Percentiles rank a stretch among this genome's conserved stretches.
Evolutionary conservation across 2,888 invertebrate genomes (phyloP).

Genomic region (Ophion obscuratus): DNA sequence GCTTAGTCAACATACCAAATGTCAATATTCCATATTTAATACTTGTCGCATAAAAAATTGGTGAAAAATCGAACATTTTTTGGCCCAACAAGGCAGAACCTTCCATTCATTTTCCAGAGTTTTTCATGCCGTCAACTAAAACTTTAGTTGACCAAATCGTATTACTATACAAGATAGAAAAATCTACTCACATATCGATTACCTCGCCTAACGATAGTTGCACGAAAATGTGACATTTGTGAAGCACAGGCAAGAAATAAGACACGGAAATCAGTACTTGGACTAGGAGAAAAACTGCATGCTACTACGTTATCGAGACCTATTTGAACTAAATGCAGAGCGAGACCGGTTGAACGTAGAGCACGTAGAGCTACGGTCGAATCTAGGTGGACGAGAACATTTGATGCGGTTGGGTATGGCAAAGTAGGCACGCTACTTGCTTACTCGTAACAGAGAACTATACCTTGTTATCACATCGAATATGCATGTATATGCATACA

Average conservation of each 20-base stretch:
- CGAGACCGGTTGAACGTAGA: slow-evolving; percentile 41
- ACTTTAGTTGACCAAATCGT: background rate
- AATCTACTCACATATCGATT: too few species aligned
- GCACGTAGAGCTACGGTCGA: slow-evolving; percentile 33
- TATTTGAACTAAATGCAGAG: background rate
- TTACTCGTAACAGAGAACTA: slow-evolving; percentile 6
- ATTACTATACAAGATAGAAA: too few species aligned
- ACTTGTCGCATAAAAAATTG: too few species aligned
- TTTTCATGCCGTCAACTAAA: too few species aligned
- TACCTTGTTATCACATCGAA: background rate
- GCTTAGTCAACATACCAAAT: too few species aligned
- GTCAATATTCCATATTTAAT: too few species aligned
- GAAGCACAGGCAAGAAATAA: background rate
- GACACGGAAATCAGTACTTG: background rate
- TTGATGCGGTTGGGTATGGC: slow-evolving; percentile 51
- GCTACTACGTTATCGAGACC: background rate
- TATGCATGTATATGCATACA: background rate
- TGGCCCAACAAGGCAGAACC: too few species aligned
- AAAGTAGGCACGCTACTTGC: slow-evolving; percentile 54
- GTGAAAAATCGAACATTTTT: too few species aligned
- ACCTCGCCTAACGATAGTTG: background rate
- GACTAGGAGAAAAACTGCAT: background rate
- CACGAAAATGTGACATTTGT: background rate
- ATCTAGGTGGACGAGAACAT: slow-evolving; percentile 37
- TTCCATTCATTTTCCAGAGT: too few species aligned